These are phyloP conservation scores for Coleophora deauratella DNA, from an alignment of 2,888 invertebrate species.

Conservation along the genomic window DNA sequence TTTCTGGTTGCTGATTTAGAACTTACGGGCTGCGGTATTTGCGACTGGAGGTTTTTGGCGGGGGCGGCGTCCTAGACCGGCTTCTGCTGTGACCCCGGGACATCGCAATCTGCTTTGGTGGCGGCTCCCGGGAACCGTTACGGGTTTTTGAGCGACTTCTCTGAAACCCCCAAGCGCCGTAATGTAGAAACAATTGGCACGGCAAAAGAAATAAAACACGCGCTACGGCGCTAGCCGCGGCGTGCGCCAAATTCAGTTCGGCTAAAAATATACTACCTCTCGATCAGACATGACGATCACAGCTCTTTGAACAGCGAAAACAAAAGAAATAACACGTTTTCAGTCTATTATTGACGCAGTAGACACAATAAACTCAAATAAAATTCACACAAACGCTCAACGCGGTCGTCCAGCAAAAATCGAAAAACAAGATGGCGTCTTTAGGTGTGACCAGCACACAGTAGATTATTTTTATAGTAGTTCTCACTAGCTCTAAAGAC, in stretches of 20 bases:
- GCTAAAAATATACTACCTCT: constrained; percentile 61
- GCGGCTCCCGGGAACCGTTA: constrained; percentile 65
- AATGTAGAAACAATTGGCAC: constrained; percentile 27
- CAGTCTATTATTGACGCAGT: constrained; percentile 38
- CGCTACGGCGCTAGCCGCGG: constrained; percentile 28
- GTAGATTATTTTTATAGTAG: too few relatives aligned
- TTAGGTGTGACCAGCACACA: too few relatives aligned
- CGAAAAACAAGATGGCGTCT: constrained; percentile 60
- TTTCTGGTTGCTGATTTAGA: neutral
- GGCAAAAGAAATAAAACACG: constrained; percentile 46
- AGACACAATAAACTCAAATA: constrained; percentile 30
- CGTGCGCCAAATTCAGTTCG: constrained; percentile 25
- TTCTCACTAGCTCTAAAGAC: too few relatives aligned
- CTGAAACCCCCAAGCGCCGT: constrained; percentile 46
- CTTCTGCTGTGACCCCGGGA: constrained; percentile 64
- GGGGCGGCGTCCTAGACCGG: constrained; percentile 69
- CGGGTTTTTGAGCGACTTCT: constrained; percentile 68
- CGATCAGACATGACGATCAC: constrained; percentile 60
- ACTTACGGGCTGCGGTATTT: constrained; percentile 71
- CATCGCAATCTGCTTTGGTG: constrained; percentile 54
- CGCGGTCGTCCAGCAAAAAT: constrained; percentile 28
- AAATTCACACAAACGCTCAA: constrained; percentile 35
- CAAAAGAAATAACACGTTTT: constrained; percentile 38
- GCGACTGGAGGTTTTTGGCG: constrained; percentile 60
- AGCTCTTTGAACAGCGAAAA: constrained; percentile 32